These are phyloP conservation scores for Eilema depressum DNA, from an alignment of 2,888 invertebrate genomes.

Conservation along the genomic window DNA sequence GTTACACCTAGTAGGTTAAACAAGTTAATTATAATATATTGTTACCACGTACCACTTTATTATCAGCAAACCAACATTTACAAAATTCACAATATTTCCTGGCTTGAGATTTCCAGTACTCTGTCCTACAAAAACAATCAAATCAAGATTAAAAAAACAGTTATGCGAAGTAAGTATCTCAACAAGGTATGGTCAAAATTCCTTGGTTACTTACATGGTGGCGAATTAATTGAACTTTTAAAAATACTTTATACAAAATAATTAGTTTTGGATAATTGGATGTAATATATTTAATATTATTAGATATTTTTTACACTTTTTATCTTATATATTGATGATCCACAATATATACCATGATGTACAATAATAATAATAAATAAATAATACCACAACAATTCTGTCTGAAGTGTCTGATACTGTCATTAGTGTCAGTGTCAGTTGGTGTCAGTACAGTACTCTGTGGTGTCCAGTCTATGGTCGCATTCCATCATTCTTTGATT, in stretches of 20 bases:
- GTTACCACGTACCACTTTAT: constrained; percentile 92
- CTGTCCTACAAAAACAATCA: constrained; percentile 90
- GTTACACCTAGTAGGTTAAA: background rate
- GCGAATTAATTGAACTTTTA: background rate
- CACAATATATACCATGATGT: too few species aligned
- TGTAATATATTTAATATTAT: too few species aligned
- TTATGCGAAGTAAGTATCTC: background rate
- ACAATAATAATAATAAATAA: too few species aligned
- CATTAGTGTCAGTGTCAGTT: too few species aligned
- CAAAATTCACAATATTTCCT: constrained; percentile 99
- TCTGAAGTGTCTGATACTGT: too few species aligned
- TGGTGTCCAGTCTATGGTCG: too few species aligned
- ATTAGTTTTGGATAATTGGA: too few species aligned
- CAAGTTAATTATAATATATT: background rate
- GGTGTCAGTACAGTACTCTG: too few species aligned
- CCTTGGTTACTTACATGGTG: background rate
- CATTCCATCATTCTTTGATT: too few species aligned
- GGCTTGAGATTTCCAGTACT: constrained; percentile 98
- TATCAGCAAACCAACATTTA: constrained; percentile 99
- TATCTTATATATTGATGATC: too few species aligned
- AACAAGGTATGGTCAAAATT: background rate
- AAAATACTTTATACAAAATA: background rate
- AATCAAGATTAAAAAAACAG: background rate
- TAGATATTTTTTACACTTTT: too few species aligned
- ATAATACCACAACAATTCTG: too few species aligned